These are phyloP conservation scores for Gymnoscopelus braueri DNA, from an alignment of 2,797 vertebrate genomes.

Conservation along the genomic window DNA sequence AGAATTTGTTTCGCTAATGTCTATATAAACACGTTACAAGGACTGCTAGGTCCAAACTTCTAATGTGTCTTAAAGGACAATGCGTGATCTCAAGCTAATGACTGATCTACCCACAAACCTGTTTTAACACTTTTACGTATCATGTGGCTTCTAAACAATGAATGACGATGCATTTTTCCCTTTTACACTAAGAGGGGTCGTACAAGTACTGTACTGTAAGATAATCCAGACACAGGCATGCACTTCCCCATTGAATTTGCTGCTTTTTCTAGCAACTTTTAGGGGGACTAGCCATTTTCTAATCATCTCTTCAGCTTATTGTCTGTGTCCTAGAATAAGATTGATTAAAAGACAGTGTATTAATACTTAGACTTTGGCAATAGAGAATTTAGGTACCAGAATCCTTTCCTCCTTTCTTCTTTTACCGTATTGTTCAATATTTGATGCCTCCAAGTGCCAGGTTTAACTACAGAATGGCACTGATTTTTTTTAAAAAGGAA, in stretches of 20 bases:
- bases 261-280: constrained; percentile 65
- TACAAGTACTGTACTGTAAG: constrained; percentile 40
- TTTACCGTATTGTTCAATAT: constrained; percentile 57
- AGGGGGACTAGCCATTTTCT: constrained; percentile 53
- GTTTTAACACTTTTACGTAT: constrained; percentile 17
- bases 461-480: constrained; percentile 64
- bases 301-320: constrained; percentile 61
- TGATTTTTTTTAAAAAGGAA: constrained; percentile 50
- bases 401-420: constrained; percentile 56
- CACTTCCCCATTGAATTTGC: constrained; percentile 55
- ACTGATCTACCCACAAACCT: not conserved
- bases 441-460: constrained; percentile 80
- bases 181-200: constrained; percentile 13
- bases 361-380: constrained; percentile 73
- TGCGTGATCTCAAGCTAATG: constrained; percentile 19
- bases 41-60: constrained; percentile 29
- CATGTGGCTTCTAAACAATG: constrained; percentile 32
- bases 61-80: constrained; percentile 14
- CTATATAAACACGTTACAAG: constrained; percentile 12
- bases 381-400: constrained; percentile 78
- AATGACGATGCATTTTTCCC: constrained; percentile 37
- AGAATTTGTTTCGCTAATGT: constrained; percentile 24
- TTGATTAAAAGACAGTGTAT: constrained; percentile 58
- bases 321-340: constrained; percentile 72
- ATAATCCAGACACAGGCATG: constrained; percentile 32